A percentile compares a stretch with the other conserved stretches of the same genome.
Evolutionary conservation across 2,797 vertebrate genomes (phyloP).

Genomic region (Rallus crepitans): DNA sequence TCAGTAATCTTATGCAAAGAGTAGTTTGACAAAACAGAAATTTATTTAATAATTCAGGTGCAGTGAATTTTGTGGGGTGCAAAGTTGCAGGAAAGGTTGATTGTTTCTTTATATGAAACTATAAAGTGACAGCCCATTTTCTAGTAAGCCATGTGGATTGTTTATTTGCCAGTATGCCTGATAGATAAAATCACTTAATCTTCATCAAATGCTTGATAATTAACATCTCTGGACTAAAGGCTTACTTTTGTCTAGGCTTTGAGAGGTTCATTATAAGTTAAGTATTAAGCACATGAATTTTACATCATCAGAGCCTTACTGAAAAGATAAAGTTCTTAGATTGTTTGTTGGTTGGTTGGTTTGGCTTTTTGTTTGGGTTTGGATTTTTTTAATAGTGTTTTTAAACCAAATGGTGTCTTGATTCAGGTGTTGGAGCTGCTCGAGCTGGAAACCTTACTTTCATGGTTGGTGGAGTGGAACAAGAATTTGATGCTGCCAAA

Average conservation of each 20-base stretch:
- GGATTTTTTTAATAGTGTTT: background rate
- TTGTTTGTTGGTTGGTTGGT: too few relatives aligned
- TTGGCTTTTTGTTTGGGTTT: background rate
- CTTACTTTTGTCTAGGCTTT: background rate
- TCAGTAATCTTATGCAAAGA: background rate
- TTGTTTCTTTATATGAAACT: background rate
- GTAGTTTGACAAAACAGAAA: background rate
- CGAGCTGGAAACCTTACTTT: conserved; percentile 95
- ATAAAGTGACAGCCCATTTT: background rate
- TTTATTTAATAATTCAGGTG: background rate
- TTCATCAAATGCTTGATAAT: background rate
- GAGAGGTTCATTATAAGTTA: background rate
- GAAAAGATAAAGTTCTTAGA: background rate
- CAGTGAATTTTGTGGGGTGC: background rate
- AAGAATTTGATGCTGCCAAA: conserved; percentile 94
- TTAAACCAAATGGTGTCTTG: background rate
- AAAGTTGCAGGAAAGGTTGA: background rate
- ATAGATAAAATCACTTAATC: background rate
- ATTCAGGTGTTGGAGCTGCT: conserved; percentile 94
- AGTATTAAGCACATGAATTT: background rate
- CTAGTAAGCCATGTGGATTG: background rate
- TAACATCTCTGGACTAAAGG: background rate
- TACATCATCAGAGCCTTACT: background rate
- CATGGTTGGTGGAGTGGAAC: conserved; percentile 96
- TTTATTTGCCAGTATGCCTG: background rate